phyloP scores from a whole-genome alignment of 2,113 vertebrate species.

The Semicossyphus pulcher region DNA sequence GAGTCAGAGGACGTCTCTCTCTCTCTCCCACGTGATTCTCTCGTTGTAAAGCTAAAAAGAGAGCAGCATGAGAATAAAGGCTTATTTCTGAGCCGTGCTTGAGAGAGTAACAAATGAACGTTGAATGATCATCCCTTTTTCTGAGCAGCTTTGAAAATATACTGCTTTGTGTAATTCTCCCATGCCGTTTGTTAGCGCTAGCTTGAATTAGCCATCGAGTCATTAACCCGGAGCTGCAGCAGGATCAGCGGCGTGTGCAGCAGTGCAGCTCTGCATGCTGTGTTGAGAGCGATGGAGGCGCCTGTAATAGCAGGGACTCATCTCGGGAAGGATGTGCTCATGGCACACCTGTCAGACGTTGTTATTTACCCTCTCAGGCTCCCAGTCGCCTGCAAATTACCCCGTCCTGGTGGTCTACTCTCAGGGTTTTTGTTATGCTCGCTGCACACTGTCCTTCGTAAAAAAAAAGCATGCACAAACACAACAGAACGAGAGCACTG shows the following conservation, averaged over 20 bases:
- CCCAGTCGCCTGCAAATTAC: conserved; percentile 65
- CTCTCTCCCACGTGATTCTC: neutral
- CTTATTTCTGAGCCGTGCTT: conserved; percentile 7
- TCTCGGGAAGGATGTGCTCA: conserved; percentile 48
- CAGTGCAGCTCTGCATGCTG: conserved; percentile 31
- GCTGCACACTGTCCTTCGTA: conserved; percentile 35
- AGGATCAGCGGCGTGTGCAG: conserved; percentile 19
- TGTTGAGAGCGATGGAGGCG: conserved; percentile 34
- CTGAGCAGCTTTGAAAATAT: conserved; percentile 19
- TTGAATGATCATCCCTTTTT: conserved; percentile 23
- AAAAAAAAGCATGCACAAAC: conserved; percentile 45
- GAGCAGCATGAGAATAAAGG: conserved; percentile 28
- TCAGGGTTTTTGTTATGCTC: conserved; percentile 43
- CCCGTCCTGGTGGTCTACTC: conserved; percentile 59
- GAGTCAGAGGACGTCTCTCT: conserved; percentile 27
- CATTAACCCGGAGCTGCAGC: conserved; percentile 39
- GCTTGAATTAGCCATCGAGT: conserved; percentile 10
- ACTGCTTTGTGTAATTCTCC: conserved; percentile 4
- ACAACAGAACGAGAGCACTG: conserved; percentile 36
- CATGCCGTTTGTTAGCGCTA: conserved; percentile 30
- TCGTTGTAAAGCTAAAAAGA: conserved; percentile 25
- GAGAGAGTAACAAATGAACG: conserved; percentile 14
- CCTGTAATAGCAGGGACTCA: conserved; percentile 63
- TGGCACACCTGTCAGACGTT: conserved; percentile 73
- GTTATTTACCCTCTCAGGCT: conserved; percentile 71